Evolutionary conservation across 1,140 invertebrate species (phyloP).

Genomic region (Mycetomoellerius zeteki): DNA sequence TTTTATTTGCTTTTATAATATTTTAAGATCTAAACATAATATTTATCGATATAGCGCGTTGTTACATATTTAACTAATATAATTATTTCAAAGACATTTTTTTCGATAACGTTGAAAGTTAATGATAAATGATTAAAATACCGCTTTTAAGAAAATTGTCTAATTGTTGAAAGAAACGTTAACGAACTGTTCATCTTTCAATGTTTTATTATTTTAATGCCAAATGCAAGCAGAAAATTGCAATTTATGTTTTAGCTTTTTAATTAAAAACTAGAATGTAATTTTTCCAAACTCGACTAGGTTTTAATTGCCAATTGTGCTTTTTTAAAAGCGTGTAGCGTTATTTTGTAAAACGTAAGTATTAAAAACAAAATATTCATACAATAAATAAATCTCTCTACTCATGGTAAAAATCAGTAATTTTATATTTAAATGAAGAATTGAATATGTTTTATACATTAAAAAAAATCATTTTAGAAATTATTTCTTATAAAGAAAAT

Average conservation of each 20-base stretch:
- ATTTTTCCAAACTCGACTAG: constrained; percentile 41
- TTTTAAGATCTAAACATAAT: neutral
- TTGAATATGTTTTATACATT: neutral
- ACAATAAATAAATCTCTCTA: neutral
- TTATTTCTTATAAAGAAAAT: neutral
- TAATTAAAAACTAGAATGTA: constrained; percentile 27
- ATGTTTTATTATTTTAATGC: neutral
- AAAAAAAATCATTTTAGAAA: neutral
- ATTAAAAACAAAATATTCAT: constrained; percentile 32
- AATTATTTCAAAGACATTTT: neutral
- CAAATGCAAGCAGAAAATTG: constrained; percentile 1
- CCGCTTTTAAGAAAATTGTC: neutral
- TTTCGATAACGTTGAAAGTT: neutral
- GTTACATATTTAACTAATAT: neutral
- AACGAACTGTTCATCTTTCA: neutral
- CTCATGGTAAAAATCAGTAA: neutral
- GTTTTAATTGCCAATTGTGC: constrained; percentile 45
- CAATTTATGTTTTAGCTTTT: constrained; percentile 35
- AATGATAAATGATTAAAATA: neutral
- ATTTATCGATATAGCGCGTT: neutral
- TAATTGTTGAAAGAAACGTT: neutral
- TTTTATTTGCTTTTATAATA: neutral
- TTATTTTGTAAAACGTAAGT: constrained; percentile 11
- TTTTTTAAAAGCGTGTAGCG: neutral
- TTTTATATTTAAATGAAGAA: constrained; percentile 2